Percentiles rank a stretch among this genome's conserved stretches.
Conservation (phyloP, 1,140 invertebrate genomes). For the Cydia amplana region DNA sequence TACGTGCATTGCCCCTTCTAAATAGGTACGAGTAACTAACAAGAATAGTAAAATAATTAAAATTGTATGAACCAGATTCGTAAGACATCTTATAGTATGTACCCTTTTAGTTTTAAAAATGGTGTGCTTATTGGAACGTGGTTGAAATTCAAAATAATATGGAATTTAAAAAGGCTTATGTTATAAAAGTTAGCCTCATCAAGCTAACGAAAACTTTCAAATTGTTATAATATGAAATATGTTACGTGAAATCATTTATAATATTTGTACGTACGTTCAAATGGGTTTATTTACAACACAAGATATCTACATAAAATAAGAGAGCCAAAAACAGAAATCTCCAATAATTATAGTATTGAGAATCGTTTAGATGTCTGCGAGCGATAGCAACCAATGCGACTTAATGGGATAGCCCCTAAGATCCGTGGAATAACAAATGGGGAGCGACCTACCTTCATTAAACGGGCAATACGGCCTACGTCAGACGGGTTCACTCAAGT, state of each 20-base stretch:
- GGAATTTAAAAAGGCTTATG: too few species aligned
- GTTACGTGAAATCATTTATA: too few species aligned
- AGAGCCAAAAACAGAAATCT: not conserved
- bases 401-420: not conserved
- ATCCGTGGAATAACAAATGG: conserved; percentile 16
- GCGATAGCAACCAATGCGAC: not conserved
- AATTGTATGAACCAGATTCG: not conserved
- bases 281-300: too few species aligned
- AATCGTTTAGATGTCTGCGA: not conserved
- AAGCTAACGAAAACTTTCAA: too few species aligned
- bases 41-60: not conserved
- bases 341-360: not conserved
- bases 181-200: too few species aligned
- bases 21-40: not conserved
- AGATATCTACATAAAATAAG: not conserved
- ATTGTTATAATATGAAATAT: too few species aligned
- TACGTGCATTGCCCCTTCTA: not conserved
- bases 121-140: not conserved
- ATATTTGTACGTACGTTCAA: too few species aligned
- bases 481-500: not conserved
- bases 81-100: conserved; percentile 1
- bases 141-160: not conserved
- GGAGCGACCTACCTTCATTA: not conserved
- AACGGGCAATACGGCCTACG: not conserved
- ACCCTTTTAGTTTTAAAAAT: not conserved